Conservation (phyloP, 1,140 invertebrate species). For the Epicauta chinensis region DNA sequence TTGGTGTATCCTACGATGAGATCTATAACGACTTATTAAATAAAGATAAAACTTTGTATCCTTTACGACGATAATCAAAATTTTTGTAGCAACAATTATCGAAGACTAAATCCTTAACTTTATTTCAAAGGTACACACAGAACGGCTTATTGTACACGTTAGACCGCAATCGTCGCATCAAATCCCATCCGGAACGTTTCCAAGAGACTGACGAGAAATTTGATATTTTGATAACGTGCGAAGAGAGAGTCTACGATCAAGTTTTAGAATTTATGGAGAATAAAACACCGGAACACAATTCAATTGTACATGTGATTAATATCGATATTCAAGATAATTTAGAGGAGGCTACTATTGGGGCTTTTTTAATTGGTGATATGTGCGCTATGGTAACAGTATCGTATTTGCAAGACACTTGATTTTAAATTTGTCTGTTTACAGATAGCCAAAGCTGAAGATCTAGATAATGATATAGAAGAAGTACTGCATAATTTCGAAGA, state of each 20-base stretch:
- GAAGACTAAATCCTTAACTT: constrained; percentile 8
- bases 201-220: constrained; percentile 87
- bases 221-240: constrained; percentile 95
- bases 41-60: constrained; percentile 86
- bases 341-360: constrained; percentile 98
- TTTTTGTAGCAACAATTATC: constrained; percentile 16
- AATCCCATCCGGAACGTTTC: constrained; percentile 90
- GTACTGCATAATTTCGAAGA: constrained; percentile 92
- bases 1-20: constrained; percentile 92
- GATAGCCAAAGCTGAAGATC: constrained; percentile 84
- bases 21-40: constrained; percentile 92
- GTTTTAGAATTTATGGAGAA: constrained; percentile 72
- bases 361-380: constrained; percentile 96
- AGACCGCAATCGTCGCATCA: constrained; percentile 95
- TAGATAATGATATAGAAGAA: constrained; percentile 98
- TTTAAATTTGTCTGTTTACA: constrained; percentile 46
- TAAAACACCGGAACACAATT: constrained; percentile 63
- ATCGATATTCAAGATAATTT: constrained; percentile 99
- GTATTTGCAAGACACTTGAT: not conserved
- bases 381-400: constrained; percentile 65
- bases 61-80: constrained; percentile 38
- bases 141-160: constrained; percentile 98
- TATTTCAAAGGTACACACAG: constrained; percentile 79
- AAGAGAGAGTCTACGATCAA: constrained; percentile 99
- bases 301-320: constrained; percentile 94